Base-by-base conservation (phyloP, 2,888 invertebrate genomes). In the Drosophila subquinaria region DNA sequence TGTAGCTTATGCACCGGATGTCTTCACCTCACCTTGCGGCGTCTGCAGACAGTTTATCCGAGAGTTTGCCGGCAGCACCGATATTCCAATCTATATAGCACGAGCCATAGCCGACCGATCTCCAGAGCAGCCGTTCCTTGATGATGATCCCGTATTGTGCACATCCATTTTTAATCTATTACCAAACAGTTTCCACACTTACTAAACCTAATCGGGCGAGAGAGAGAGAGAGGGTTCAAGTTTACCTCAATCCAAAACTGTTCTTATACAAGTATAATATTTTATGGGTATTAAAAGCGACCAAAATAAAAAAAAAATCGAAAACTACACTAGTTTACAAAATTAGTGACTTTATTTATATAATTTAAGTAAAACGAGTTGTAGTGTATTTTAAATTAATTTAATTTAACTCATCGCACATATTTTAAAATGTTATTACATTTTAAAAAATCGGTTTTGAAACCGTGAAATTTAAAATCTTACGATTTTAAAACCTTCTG, bases 1-100 rank as follows among this genome's bases (percentile, higher is more conserved):
- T 0, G 94, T 95, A 0, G 97, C 96, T 0, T 94, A 95, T 69
- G 94, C 95, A 69, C 94, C 95, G 50, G 93, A 94, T 45, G 91
- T 90, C 8, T 95, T 96, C 80, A 96, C 96, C 0, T 94, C 96
- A 0, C 98, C 98, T 0, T 98, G 98, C 90, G 98, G 98, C 0
- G 95, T 96, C 4, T 98, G 98, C 91, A 94, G 98, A 40, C 98
- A 98, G 91, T 94, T 96, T 55, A 94, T 97, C 48, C 94, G 94
- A 67, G 97, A 97, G 91, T 97, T 97, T 91, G 93, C 94, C 2
- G 71, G 88, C 57, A 93, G 93, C 40, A 93, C 93, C 0, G 95
- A 97, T 78, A 95, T 97, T 52, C 94, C 95, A 48, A 93, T 98
- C 35, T 97, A 96, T 91, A 92, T 97, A 69, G 94, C 95, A 53